A percentile compares a stretch with the other conserved stretches of the same genome.
phyloP scores from a whole-genome alignment of 2,888 invertebrate genomes.

The Drosophila neonasuta region DNA sequence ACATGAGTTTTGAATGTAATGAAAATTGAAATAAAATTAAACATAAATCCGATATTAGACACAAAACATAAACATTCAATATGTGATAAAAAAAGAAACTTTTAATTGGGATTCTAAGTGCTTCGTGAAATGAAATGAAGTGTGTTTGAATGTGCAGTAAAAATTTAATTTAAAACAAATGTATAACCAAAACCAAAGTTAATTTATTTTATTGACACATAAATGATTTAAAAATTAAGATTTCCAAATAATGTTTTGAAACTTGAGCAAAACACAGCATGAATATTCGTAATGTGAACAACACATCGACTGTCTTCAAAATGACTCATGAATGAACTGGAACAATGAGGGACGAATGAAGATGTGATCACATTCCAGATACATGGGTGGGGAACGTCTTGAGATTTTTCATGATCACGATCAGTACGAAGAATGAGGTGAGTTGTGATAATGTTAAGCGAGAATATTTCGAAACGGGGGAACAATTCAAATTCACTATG shows the following conservation, averaged over 20 bases:
- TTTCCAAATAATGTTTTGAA: slow-evolving; percentile 29
- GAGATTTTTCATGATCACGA: slow-evolving; percentile 12
- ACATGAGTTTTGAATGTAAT: slow-evolving; percentile 45
- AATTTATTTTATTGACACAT: slow-evolving; percentile 31
- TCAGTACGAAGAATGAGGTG: slow-evolving; percentile 44
- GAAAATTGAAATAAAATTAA: slow-evolving; percentile 22
- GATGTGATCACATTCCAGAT: slow-evolving; percentile 14
- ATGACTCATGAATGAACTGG: slow-evolving; percentile 37
- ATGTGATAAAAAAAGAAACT: slow-evolving; percentile 25
- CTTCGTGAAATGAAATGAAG: slow-evolving; percentile 58
- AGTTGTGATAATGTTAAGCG: slow-evolving; percentile 22
- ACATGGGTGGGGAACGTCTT: slow-evolving; percentile 7
- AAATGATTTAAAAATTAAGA: slow-evolving; percentile 13
- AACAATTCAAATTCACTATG: slow-evolving; percentile 7
- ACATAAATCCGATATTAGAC: slow-evolving; percentile 43
- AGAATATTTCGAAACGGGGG: slow-evolving; percentile 7
- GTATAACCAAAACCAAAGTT: slow-evolving; percentile 19
- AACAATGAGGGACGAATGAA: slow-evolving; percentile 29
- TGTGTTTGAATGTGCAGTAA: slow-evolving; percentile 44
- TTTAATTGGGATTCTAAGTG: slow-evolving; percentile 36
- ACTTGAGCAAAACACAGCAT: slow-evolving; percentile 78
- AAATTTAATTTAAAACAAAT: slow-evolving; percentile 14
- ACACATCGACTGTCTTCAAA: slow-evolving; percentile 23
- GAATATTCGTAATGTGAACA: slow-evolving; percentile 52
- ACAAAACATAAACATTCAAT: slow-evolving; percentile 61